Base-by-base conservation (phyloP, 2,797 vertebrate species). In the Graptemys geographica region DNA sequence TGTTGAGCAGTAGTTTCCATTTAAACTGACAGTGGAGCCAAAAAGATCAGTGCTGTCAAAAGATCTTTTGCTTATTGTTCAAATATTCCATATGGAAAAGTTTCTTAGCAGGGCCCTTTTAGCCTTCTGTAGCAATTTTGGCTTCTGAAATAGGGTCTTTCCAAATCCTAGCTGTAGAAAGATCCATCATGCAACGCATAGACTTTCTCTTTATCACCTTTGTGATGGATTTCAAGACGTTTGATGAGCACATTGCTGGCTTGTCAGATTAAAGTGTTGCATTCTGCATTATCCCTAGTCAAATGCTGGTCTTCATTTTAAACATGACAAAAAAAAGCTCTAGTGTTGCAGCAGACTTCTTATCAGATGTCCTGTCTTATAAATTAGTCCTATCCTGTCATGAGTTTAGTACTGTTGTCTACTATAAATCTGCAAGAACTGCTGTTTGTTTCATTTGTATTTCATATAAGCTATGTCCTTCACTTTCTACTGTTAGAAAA, bases 361-460 rank as follows among this genome's bases (percentile, higher is more conserved):
- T 13, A 21, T 3, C 81, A 25, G 23, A n/a, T 13, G 21, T 41
- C 55, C 83, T 90, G 13, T 86, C 23, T 16, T 23, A 10, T 18
- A 57, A 92, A 80, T 37, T 72, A 49, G 28, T 72, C 18, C 76
- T 91, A 84, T 37, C 41, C 19, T 90, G 49, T 23, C 81, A 83
- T 72, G 0, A 0, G 6, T 49, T 47, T 52, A 69, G 27, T 92
- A 56, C 52, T 51, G 11, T 1, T 83, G 11, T 4, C 3, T 2
- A 11, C 72, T 62, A 53, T 2, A 47, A 85, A 37, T 74, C 41
- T 59, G 56, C 57, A 88, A 59, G 16, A 87, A 57, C 11, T 78
- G 44, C 53, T 90, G 25, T n/a, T 87, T 25, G n/a, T 95, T 90
- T 79, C 79, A 33, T 33, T 79, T 47, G 19, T 44, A 80, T 31